phyloP scores from a whole-genome alignment of 2,113 vertebrate species.

The Chaetura pelagica region DNA sequence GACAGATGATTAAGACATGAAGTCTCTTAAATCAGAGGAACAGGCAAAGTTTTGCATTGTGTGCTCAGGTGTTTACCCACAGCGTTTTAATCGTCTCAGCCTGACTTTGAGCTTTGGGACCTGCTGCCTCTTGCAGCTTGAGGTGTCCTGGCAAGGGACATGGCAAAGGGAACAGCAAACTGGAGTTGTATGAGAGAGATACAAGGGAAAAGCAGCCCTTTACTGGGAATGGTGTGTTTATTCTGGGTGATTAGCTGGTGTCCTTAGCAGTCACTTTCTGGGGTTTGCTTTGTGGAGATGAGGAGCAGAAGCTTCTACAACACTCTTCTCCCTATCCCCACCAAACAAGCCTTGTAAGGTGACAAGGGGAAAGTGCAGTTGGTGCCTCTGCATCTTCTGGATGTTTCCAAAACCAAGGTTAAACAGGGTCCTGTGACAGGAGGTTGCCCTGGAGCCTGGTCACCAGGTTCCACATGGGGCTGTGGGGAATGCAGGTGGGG shows the following conservation, averaged over 20 bases:
- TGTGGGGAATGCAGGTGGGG: background rate
- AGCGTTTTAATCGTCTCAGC: background rate
- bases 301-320: background rate
- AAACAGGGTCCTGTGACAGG: background rate
- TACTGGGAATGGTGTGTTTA: rapidly evolving
- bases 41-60: background rate
- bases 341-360: rapidly evolving
- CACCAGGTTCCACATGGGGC: rapidly evolving
- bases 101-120: background rate
- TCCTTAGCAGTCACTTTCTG: rapidly evolving
- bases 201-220: background rate
- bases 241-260: rapidly evolving
- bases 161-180: background rate
- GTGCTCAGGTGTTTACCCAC: conserved; percentile 14
- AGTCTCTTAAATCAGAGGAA: conserved; percentile 50
- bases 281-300: rapidly evolving
- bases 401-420: background rate
- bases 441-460: background rate
- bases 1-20: conserved; percentile 71
- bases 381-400: background rate
- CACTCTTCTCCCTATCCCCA: background rate
- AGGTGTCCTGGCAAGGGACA: background rate
- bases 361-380: rapidly evolving
- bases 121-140: background rate
- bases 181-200: rapidly evolving